Evolutionary conservation across 1,140 invertebrate genomes (phyloP), one percentile per base, ranked within the genome.

Genomic region (Pseudomyrmex dendroicus): DNA sequence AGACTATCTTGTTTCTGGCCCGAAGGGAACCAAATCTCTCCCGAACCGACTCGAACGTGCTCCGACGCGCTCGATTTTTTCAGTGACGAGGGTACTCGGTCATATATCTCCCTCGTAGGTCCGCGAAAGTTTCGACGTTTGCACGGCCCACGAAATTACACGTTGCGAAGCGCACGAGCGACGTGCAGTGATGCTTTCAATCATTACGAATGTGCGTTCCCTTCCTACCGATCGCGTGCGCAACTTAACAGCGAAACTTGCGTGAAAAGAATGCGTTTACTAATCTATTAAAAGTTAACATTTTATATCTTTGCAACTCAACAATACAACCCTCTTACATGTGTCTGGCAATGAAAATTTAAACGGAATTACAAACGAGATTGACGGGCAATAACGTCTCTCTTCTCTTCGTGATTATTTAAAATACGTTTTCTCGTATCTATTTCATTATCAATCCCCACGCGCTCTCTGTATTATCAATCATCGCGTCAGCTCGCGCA

Each of bases 51-150:
- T 76, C 4, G 61, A 61, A 61, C 48, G 46, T 15, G n/a, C 5
- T 46, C 57, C 59, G 85, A 56, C 86, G 63, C 73, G 85, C 68
- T 74, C 86, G 85, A 89, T 90, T 89, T 91, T 91, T 90, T 82
- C 86, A 92, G 89, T 93, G 92, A 93, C 93, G 93, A 93, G 93
- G 93, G 93, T 94, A 89, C 88, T 89, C 89, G 83, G 89, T 92
- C 92, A 91, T 92, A 93, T 92, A 92, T 93, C 92, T 91, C 90
- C 80, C 83, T 89, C 77, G 83, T 84, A 76, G 66, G 68, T 82
- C 82, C 84, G 86, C 85, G 89, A 89, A 89, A 87, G 90, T 93
- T 93, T 93, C 92, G 91, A 93, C 92, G 92, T 92, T 90, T 89
- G 91, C 90, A 92, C 90, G 89, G 90, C 90, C 88, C 91, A 89